Evolutionary conservation across 1,140 invertebrate genomes (phyloP), one percentile per base, ranked within the genome.

Genomic region (Philaenus spumarius): DNA sequence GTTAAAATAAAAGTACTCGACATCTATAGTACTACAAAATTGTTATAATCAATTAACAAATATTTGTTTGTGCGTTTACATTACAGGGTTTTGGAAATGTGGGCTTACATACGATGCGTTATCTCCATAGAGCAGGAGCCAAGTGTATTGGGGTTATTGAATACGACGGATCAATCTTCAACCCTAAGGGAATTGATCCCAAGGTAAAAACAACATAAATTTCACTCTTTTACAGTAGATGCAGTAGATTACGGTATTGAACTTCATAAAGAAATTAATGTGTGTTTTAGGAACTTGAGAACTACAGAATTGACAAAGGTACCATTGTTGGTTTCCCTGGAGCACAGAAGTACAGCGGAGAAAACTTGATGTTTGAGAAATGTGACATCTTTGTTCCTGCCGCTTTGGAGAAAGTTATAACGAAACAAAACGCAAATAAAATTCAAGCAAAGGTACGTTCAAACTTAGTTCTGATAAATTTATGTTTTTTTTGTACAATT

Each of bases 321-420:
- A 95, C 93, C 0, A 89, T 99, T 61, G 85, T 90, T 34, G 96
- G 94, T 46, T 99, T 95, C 77, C 94, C 95, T 22, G 86, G 90
- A 53, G 94, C 96, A 37, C 78, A 90, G 68, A 78, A 86, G 1
- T 95, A 94, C 72, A 79, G 83, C 58, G 93, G 92, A 37, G 90
- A 96, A 70, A 85, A 86, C 71, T 76, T 98, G 43, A 80, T 99
- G 77, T 95, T 83, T 72, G 96, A 98, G 75, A 82, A 89, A 66
- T 98, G 95, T 73, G 97, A 99, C 74, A 98, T 99, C 69, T 85
- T 99, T 58, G 89, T 99, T 45, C 97, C 97, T 37, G 96, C 97
- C 67, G 97, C 97, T 40, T 80, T 92, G 63, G 96, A 99, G 72
- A 96, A 98, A 77, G 93, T 95, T 61, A 97, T 99, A 66, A 91